Evolutionary conservation across 1,140 invertebrate species (phyloP).

Genomic region (Megalonaias nervosa): DNA sequence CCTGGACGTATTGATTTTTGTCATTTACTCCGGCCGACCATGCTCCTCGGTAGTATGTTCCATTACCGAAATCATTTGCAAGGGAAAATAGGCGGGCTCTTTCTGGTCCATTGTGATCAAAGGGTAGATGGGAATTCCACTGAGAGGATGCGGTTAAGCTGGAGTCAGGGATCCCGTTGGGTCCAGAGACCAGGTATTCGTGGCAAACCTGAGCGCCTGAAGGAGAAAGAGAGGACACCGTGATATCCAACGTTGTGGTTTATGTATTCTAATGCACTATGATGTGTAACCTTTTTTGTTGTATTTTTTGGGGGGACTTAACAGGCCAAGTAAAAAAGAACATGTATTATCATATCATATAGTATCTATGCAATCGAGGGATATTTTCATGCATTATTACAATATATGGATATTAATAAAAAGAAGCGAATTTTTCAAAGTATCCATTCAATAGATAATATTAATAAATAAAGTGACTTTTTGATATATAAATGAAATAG

Average conservation of each 20-base stretch:
- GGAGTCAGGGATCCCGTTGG: slow-evolving; percentile 38
- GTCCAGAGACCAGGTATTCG: slow-evolving; percentile 45
- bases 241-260: neutral
- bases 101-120: slow-evolving; percentile 37
- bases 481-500: neutral
- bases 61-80: slow-evolving; percentile 38
- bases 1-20: slow-evolving; percentile 51
- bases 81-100: slow-evolving; percentile 39
- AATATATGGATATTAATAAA: no score
- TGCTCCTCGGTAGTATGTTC: slow-evolving; percentile 42
- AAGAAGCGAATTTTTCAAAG: no score
- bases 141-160: slow-evolving; percentile 38
- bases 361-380: neutral
- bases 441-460: neutral
- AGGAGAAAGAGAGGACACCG: neutral
- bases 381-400: neutral
- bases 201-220: slow-evolving; percentile 47
- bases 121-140: slow-evolving; percentile 36
- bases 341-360: neutral
- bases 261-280: neutral
- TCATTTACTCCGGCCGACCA: slow-evolving; percentile 45
- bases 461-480: neutral
- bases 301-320: neutral
- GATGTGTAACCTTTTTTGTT: neutral
- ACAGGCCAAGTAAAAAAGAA: neutral